Conservation (phyloP, 2,888 invertebrate genomes). For the Drosophila hawaiiensis region DNA sequence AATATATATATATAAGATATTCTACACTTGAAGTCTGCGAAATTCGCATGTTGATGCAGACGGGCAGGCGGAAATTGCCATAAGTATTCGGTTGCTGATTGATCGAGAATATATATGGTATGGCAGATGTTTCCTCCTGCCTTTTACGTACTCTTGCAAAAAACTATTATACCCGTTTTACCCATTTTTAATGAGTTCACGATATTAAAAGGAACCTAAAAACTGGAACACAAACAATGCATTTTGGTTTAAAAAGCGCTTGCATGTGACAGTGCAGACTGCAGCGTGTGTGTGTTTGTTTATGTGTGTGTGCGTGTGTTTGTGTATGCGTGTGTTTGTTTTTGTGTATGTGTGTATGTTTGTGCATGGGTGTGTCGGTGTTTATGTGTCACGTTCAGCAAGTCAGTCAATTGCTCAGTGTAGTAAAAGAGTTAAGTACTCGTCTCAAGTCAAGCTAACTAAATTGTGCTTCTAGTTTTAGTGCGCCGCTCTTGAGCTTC, state of each 20-base stretch:
- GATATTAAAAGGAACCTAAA: neutral
- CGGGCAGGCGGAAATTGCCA: neutral
- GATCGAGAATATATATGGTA: neutral
- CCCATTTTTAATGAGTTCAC: neutral
- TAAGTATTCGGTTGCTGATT: neutral
- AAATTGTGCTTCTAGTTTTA: constrained; percentile 1
- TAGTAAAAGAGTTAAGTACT: constrained; percentile 35
- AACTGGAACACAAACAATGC: constrained; percentile 41
- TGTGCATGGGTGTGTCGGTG: constrained; percentile 2
- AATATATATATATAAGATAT: neutral
- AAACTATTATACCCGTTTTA: neutral
- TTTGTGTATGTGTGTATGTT: neutral
- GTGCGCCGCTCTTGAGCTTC: neutral
- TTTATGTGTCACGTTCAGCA: constrained; percentile 31
- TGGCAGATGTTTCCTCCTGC: neutral
- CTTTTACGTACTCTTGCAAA: neutral
- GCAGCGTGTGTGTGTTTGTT: neutral
- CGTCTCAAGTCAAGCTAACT: constrained; percentile 31
- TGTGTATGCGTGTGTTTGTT: neutral
- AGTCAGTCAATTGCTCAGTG: constrained; percentile 27
- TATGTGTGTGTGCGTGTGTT: neutral
- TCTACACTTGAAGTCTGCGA: neutral
- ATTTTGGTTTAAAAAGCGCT: constrained; percentile 35
- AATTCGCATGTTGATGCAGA: neutral
- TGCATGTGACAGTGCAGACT: constrained; percentile 19